phyloP scores from a whole-genome alignment of 2,797 vertebrate genomes.

The Malacoraja senta region DNA sequence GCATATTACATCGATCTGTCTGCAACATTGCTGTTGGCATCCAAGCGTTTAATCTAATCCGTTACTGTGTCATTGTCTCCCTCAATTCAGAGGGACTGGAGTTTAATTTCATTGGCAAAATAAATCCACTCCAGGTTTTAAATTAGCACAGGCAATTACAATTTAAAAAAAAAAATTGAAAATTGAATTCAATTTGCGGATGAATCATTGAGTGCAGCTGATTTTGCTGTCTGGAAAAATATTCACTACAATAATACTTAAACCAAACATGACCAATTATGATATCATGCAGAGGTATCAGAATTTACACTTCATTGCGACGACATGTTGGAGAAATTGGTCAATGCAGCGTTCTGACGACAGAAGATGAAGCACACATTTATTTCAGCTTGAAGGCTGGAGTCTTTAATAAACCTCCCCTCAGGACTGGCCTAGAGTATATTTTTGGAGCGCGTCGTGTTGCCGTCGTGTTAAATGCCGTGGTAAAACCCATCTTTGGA shows the following conservation, averaged over 20 bases:
- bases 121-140: constrained; percentile 23
- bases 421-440: neutral
- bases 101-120: constrained; percentile 33
- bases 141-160: constrained; percentile 30
- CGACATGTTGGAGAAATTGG: neutral
- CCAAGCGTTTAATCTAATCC: neutral
- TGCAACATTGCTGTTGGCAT: neutral
- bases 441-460: neutral
- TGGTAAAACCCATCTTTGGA: neutral
- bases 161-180: neutral
- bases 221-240: neutral
- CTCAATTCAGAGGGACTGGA: neutral
- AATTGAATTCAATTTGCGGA: constrained; percentile 26
- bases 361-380: constrained; percentile 29
- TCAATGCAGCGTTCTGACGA: constrained; percentile 51
- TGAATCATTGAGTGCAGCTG: neutral
- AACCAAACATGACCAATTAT: neutral
- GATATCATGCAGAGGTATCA: neutral
- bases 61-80: neutral
- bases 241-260: neutral
- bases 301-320: constrained; percentile 2
- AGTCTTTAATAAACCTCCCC: neutral
- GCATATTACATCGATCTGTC: neutral
- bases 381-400: neutral
- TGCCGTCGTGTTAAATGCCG: neutral